Base-by-base conservation (phyloP, 1,140 invertebrate genomes). In the Zaprionus inermis region DNA sequence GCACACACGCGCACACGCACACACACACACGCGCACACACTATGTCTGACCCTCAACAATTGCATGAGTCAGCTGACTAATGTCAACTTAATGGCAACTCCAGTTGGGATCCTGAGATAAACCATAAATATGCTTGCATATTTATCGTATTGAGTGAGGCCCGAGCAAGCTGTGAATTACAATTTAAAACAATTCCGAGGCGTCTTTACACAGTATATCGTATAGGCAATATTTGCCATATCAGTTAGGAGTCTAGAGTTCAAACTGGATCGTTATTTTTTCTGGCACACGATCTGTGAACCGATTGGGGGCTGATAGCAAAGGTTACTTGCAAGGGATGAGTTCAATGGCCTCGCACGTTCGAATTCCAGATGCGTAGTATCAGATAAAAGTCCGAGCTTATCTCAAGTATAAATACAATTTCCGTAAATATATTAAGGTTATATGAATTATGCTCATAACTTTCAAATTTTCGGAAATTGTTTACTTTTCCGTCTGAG, bases 191-290 rank as follows among this genome's bases (percentile, higher is more conserved):
- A 49, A 49, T 49, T 18, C 18, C 20, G 10, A 49, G 44, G 16
- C 18, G 44, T 49, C 44, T 20, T 46, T 24, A 24, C 4, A 24
- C 4, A 24, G 11, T 38, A 12, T 22, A 49, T 22, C 1, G 38
- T n/a, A n/a, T n/a, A n/a, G n/a, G n/a, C n/a, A 44, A 44, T 44
- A 44, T 49, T 49, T 49, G 12, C 44, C 4, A 49, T 49, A 49
- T 49, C 44, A 49, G 44, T 49, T 49, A 22, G 44, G n/a, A 46
- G n/a, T 6, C 16, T 0, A 16, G 0, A 44, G n/a, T 5, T 44
- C 34, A 5, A 5, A 38, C 36, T 5, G 34, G 10, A 12, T 38
- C 6, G 36, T 6, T 0, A 14, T n/a, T n/a, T n/a, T n/a, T n/a
- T 7, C 36, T 38, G 38, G 38, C 38, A 16, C 38, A 44, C n/a